Evolutionary conservation across 2,888 invertebrate genomes (phyloP), one percentile per base, ranked within the genome.

Genomic region (Drosophila antonietae): DNA sequence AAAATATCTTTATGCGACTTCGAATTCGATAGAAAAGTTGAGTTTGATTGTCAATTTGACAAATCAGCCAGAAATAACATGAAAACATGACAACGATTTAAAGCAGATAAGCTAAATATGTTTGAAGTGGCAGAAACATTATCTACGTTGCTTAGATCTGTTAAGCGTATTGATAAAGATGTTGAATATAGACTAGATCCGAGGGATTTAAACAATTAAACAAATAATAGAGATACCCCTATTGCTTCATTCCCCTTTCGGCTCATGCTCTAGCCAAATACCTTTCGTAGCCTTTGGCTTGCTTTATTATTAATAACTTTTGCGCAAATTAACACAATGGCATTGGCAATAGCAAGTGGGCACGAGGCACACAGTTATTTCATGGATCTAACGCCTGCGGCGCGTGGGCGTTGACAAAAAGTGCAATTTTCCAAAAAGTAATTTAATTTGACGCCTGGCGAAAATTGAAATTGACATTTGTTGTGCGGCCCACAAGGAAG

Each of bases 391-490:
- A 44, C 20, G 75, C 64, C 58, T 37, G 55, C n/a, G 23, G 62
- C 65, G 43, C 39, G 75, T 71, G 81, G 87, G 87, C 81, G 84
- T 81, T 68, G 67, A 64, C 61, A 70, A 80, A 83, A 76, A 60
- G 78, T 58, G 78, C 88, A 85, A 81, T 83, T 88, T 83, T 83
- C 73, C 64, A 7, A 55, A 72, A 81, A 83, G 73, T 81, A 85
- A 84, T 84, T 84, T 86, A 72, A 53, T 72, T 58, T 61, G 77
- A 87, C 89, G 87, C 87, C 79, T 58, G 75, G 76, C 72, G 71
- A 86, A 85, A 83, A 85, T 89, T 89, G 84, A 85, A 89, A 79
- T 66, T 85, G 84, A 87, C 84, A 89, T 85, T 85, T 83, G 71
- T 57, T 70, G 66, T 67, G 64, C 86, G 43, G 75, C 83, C 88